A percentile compares a stretch with the other conserved stretches of the same genome.
These are phyloP conservation scores for Sciurus carolinensis DNA, from an alignment of 2,797 vertebrate species.

Conservation along the genomic window DNA sequence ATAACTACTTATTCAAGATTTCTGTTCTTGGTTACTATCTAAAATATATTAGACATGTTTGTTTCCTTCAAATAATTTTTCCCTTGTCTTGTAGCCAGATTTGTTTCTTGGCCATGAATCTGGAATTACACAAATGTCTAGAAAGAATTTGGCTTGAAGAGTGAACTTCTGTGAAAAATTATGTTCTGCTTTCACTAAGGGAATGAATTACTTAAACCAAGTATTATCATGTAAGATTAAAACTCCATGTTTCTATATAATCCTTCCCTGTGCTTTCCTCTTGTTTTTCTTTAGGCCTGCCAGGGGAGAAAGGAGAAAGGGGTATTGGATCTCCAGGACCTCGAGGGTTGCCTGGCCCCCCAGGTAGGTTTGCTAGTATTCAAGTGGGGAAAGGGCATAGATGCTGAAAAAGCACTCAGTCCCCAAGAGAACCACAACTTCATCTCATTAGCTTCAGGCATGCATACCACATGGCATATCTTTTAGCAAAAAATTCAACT, in stretches of 20 bases:
- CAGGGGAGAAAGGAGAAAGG: conserved; percentile 97
- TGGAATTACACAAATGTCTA: conserved; percentile 83
- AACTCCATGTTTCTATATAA: conserved; percentile 42
- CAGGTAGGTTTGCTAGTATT: conserved; percentile 91
- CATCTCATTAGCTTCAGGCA: not conserved
- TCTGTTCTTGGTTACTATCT: conserved; percentile 68
- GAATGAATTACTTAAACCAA: conserved; percentile 75
- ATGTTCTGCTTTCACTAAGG: conserved; percentile 69
- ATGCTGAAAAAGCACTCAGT: not conserved
- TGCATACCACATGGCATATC: not conserved
- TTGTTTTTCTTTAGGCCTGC: conserved; percentile 88
- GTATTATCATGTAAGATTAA: conserved; percentile 56
- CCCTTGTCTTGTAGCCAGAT: conserved; percentile 73
- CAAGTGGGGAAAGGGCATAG: not conserved
- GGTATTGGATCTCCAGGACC: conserved; percentile 95
- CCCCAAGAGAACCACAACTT: not conserved
- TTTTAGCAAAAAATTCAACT: not conserved
- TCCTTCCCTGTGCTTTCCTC: not conserved
- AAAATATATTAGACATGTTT: conserved; percentile 71
- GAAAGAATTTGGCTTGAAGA: conserved; percentile 79
- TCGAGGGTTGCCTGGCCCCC: conserved; percentile 93
- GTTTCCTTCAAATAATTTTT: conserved; percentile 81
- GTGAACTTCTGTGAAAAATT: conserved; percentile 81
- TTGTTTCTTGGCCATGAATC: conserved; percentile 78
- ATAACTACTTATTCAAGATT: conserved; percentile 40